Evolutionary conservation across 2,888 invertebrate genomes (phyloP), one percentile per base, ranked within the genome.

Genomic region (Xanthia icteritia): DNA sequence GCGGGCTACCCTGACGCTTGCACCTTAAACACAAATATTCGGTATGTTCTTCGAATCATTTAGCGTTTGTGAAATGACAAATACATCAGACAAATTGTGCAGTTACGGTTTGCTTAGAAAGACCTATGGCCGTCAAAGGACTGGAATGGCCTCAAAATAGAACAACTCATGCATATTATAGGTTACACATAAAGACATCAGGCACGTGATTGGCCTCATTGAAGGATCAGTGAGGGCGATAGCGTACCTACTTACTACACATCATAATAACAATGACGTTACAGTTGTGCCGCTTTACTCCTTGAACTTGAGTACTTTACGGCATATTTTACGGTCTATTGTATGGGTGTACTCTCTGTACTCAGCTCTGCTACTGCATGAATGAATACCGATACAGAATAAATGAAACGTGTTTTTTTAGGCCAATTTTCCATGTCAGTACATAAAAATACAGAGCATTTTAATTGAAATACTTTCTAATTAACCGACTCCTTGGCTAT

Each of bases 281-380:
- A 82, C 54, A 61, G 31, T 39, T 76, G 61, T n/a, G 36, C 15
- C 23, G 39, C 42, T 81, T 23, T 45, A 65, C 65, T 54, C 65
- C 83, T 56, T 79, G 61, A 79, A 82, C 79, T 61, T 66, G 45
- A 81, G n/a, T 15, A 27, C 17, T 58, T 66, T 31, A 82, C 51
- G 65, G 45, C 60, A 4, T 23, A 54, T 54, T 76, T 82, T 66
- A 82, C 31, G 31, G 54, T 36, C 31, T 48, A 66, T 79, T 74
- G 63, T 77, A 54, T n/a, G n/a, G 70, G n/a, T 51, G 42, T 42
- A 79, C 39, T 79, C 58, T 9, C 3, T 51, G 13, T 82, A 17
- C 23, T 2, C 15, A 42, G 11, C 8, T 54, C 8, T 13, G 36
- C 54, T 27, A 39, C 20, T 31, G 31, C 17, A 58, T 76, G 31